Percentiles rank a stretch among this genome's conserved stretches.
Evolutionary conservation across 2,113 vertebrate species (phyloP).

Genomic region (Archilochus colubris): DNA sequence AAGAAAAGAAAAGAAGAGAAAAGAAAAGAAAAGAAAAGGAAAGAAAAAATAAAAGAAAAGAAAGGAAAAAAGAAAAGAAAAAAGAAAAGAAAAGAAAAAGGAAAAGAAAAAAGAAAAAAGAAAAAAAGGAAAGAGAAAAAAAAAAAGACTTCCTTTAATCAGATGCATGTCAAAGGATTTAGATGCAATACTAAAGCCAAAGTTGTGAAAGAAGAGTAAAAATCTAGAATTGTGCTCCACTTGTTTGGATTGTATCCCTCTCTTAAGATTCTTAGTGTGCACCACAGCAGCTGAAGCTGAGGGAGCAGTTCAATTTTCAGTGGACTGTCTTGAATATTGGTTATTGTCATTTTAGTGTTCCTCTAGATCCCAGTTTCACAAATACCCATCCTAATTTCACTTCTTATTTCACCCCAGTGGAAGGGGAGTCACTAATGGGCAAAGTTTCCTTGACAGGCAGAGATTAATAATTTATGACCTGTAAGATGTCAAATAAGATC

Average conservation of each 20-base stretch:
- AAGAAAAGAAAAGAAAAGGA: too few relatives aligned
- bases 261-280: background rate
- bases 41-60: background rate
- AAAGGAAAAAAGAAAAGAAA: too few relatives aligned
- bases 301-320: background rate
- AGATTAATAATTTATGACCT: background rate
- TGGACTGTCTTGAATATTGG: background rate
- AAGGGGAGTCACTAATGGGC: background rate
- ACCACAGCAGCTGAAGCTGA: background rate
- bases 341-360: background rate
- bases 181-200: background rate
- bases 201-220: background rate
- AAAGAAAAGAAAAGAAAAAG: background rate
- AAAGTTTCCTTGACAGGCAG: background rate
- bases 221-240: background rate
- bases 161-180: background rate
- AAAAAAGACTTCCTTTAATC: background rate
- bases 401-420: background rate
- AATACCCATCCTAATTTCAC: background rate
- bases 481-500: background rate
- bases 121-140: fast-evolving
- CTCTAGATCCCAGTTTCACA: background rate
- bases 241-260: background rate
- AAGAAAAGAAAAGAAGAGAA: background rate
- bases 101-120: too few relatives aligned